Evolutionary conservation across 37 sponge, comb jelly and placozoan species (phyloP), one percentile per base, ranked within the genome.

Genomic region (Halisarca cf. caerulea): DNA sequence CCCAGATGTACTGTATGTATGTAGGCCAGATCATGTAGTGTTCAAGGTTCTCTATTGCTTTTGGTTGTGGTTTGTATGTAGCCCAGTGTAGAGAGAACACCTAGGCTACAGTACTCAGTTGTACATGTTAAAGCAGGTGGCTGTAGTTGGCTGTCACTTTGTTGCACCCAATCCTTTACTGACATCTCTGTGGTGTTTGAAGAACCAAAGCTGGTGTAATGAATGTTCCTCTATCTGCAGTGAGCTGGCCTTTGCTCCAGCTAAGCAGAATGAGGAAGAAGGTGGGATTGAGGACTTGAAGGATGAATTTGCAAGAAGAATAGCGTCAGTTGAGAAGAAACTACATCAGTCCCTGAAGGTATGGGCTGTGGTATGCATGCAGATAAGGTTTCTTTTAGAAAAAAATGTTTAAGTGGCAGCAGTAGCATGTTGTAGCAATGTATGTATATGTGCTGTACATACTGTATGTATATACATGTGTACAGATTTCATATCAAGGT

Each of bases 251-350:
- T 71, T 83, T 59, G 51, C 51, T 47, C 51, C 51, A 47, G 84
- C 75, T 28, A 45, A 39, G 81, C 61, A 86, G 69, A 2, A 20
- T 41, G 54, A 33, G 15, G 83, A 86, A 0, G 38, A 85, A 36
- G 53, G 59, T 40, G 86, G 39, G 24, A 55, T 78, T n/a, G 89
- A 85, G 9, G 82, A 90, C 24, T 40, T 95, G 57, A 92, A 78
- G 57, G 72, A 55, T 25, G 94, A 95, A 73, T 92, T 95, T 72
- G 82, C 88, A 17, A 30, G 78, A 64, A 82, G 93, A 41, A 71
- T 92, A 27, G 66, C 82, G 2, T 72, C 83, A 6, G 24, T 83
- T 21, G 93, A 95, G 59, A 90, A 90, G 85, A 95, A 95, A 59
- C 57, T 92, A 27, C 84, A 92, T 68, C 69, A 87, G 24, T 84